Evolutionary conservation across 2,888 invertebrate species (phyloP), one percentile per base, ranked within the genome.

Genomic region (Siphonodentalium dalli): DNA sequence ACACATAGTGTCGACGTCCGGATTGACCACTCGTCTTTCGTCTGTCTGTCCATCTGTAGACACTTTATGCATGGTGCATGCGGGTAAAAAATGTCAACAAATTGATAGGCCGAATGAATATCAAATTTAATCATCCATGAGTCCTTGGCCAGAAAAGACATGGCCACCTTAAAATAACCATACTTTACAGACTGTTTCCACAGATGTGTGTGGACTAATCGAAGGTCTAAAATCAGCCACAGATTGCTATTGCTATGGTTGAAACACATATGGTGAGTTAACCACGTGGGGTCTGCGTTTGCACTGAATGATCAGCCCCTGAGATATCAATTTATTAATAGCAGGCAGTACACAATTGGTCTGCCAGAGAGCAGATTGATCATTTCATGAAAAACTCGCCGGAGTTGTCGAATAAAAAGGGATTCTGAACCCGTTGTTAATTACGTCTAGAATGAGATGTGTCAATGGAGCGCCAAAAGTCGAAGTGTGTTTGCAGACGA

Each of bases 61-160:
- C n/a, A n/a, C n/a, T n/a, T n/a, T n/a, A n/a, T n/a, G n/a, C n/a
- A n/a, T n/a, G n/a, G n/a, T 26, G 43, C 44, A 20, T 52, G 45
- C 20, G 28, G 24, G 24, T 26, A 43, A 27, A 20, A 21, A 26
- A 51, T 51, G 31, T 51, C 43, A 9, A 51, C 20, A 44, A 43
- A 43, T 38, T 44, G 35, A 21, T 51, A 51, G 15, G 37, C 51
- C 15, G 51, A 38, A 26, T 11, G 23, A n/a, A 40, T 52, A 27
- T 52, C 52, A 39, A 52, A 45, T 20, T 40, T 52, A 23, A 52
- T 28, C 34, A 40, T 39, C 47, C 47, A 47, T 28, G 27, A 23
- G 26, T 27, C 47, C 21, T 37, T n/a, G 29, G 27, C 5, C 9
- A 47, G 5, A 38, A 29, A 47, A 18, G 21, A 29, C 8, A 45